phyloP scores from a whole-genome alignment of 2,113 vertebrate species.

The Sapayoa aenigma region DNA sequence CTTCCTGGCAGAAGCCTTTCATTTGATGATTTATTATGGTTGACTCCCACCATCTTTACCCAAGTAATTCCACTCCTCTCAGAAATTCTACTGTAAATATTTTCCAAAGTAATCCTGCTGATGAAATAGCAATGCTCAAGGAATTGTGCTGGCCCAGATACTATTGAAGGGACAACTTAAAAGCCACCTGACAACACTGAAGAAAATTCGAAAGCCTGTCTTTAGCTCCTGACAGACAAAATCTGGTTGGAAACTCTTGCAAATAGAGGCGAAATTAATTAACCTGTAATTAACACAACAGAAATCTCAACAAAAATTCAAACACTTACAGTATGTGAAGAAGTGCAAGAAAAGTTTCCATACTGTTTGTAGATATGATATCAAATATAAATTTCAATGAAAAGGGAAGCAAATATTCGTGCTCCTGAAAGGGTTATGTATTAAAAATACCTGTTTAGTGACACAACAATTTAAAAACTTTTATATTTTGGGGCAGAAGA shows the following conservation, averaged over 20 bases:
- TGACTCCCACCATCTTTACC: background rate
- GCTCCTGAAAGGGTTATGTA: background rate
- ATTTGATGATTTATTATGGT: background rate
- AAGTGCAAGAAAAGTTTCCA: background rate
- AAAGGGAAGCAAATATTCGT: background rate
- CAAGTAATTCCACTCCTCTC: background rate
- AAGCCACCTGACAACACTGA: background rate
- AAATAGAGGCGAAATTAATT: background rate
- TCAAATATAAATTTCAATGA: background rate
- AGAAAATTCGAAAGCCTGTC: background rate
- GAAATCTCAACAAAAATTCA: background rate
- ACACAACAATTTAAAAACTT: background rate
- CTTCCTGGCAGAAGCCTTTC: background rate
- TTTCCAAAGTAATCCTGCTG: background rate
- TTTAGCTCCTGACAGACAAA: background rate
- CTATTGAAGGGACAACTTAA: background rate
- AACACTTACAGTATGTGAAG: background rate
- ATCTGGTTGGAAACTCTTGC: background rate
- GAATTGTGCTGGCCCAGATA: background rate
- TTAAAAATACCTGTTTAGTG: background rate
- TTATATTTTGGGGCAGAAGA: background rate
- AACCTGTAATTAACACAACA: background rate
- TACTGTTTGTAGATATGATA: background rate
- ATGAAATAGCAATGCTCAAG: background rate
- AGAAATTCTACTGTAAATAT: background rate